Base-by-base conservation (phyloP, 2,113 vertebrate species). In the Ctenodactylus gundi region DNA sequence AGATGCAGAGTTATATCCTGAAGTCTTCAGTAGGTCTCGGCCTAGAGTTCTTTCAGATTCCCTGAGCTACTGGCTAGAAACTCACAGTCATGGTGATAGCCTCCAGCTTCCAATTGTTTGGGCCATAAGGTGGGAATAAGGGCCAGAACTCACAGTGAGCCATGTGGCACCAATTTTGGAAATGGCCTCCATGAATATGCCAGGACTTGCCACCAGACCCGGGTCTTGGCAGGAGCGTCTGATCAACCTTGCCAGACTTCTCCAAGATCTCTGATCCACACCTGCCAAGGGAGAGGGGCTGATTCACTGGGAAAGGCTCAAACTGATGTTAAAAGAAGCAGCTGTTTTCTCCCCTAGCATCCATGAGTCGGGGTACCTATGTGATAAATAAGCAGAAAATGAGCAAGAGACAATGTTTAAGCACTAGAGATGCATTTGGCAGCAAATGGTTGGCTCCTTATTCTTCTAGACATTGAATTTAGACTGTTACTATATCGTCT, bases 61-160 rank as follows among this genome's bases (percentile, higher is more conserved):
- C 76, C 85, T 53, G 85, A 90, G 72, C 80, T 84, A 81, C 90
- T 89, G 44, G 27, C 81, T 60, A 87, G 83, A 83, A 96, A 94
- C 72, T 94, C 91, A 83, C 70, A 46, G 83, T 80, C 90, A n/a
- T 84, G 49, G 44, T 64, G 46, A 88, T 15, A 84, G 67, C 46
- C 64, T 90, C 75, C n/a, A 68, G 55, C 84, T 81, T 86, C 70
- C 88, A 84, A 14, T 72, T 68, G 49, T 78, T 73, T 78, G 31
- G 36, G 68, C 36, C 84, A 44, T 29, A 76, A 25, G 44, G 34
- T 92, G 18, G 49, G 17, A 84, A 44, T 65, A 92, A 92, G 51
- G 41, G 34, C 53, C 55, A 76, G 41, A 67, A 55, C 49, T 84
- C 51, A 80, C 58, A 36, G 73, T 41, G 72, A 85, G 62, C 41